Evolutionary conservation across 1,140 invertebrate genomes (phyloP).

Genomic region (Lanistes nyassanus): DNA sequence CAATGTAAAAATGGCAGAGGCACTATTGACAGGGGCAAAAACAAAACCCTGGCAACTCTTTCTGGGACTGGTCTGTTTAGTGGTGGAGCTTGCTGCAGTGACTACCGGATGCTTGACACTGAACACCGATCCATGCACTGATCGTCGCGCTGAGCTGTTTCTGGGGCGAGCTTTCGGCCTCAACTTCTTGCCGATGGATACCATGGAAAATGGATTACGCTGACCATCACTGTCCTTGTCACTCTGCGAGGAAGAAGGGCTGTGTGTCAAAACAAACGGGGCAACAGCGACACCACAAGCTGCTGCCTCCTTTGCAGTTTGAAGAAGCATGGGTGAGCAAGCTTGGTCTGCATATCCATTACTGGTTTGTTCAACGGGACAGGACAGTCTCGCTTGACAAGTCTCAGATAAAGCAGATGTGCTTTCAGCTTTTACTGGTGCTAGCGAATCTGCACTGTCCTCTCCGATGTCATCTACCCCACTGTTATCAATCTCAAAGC

Average conservation of each 20-base stretch:
- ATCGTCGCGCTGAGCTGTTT: constrained; percentile 5
- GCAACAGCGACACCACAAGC: too few relatives aligned
- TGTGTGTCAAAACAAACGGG: too few relatives aligned
- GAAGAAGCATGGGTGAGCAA: too few relatives aligned
- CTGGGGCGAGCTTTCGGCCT: constrained; percentile 9
- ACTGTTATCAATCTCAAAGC: too few relatives aligned
- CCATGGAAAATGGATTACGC: constrained; percentile 13
- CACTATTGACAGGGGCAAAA: constrained; percentile 11
- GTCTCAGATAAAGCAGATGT: too few relatives aligned
- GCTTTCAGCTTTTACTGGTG: too few relatives aligned
- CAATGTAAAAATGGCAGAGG: constrained; percentile 7
- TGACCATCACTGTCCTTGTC: constrained; percentile 11
- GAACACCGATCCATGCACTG: constrained; percentile 12
- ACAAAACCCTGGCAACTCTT: constrained; percentile 8
- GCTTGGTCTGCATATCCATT: too few relatives aligned
- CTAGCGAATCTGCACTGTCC: too few relatives aligned
- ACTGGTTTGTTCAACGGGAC: too few relatives aligned
- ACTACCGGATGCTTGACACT: constrained; percentile 20
- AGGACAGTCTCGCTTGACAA: too few relatives aligned
- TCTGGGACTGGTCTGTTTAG: constrained; percentile 15
- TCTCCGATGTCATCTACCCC: too few relatives aligned
- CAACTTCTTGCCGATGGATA: neutral
- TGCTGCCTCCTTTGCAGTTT: too few relatives aligned
- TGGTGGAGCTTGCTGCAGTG: constrained; percentile 15
- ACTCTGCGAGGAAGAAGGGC: neutral